Evolutionary conservation across 2,113 vertebrate species (phyloP).

Genomic region (Genyomyrus donnyi): DNA sequence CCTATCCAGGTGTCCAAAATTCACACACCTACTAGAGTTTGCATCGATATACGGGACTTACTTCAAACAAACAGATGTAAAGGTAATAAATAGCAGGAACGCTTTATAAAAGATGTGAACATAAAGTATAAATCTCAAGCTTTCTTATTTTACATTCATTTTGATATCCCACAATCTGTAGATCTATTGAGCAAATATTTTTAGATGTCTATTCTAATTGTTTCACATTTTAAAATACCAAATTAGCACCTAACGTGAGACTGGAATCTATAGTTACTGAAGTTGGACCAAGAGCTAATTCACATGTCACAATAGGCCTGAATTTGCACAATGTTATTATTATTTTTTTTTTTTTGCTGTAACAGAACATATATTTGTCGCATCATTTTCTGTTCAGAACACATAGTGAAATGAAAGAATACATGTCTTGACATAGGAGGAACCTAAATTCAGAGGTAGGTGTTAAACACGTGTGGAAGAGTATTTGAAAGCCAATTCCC

Average conservation of each 20-base stretch:
- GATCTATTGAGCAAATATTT: neutral
- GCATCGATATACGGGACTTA: neutral
- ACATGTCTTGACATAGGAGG: neutral
- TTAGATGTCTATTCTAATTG: neutral
- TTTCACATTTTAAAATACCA: neutral
- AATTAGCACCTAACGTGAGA: neutral
- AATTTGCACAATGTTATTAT: neutral
- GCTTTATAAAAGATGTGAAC: neutral
- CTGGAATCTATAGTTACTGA: no score
- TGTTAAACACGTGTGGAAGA: neutral
- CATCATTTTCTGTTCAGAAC: neutral
- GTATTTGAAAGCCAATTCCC: neutral
- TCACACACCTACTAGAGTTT: neutral
- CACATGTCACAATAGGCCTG: neutral
- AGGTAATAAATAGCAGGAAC: neutral
- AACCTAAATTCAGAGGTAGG: neutral
- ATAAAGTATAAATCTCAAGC: neutral
- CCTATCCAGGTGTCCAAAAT: neutral
- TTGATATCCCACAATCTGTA: neutral
- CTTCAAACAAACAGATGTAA: neutral
- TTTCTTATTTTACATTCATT: neutral
- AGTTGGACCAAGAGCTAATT: neutral
- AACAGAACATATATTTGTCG: neutral
- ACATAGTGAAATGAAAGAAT: neutral
- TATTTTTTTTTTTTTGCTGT: neutral